Percentiles rank a stretch among this genome's conserved stretches.
phyloP scores from a whole-genome alignment of 2,888 invertebrate genomes.

The Gari tellinella region DNA sequence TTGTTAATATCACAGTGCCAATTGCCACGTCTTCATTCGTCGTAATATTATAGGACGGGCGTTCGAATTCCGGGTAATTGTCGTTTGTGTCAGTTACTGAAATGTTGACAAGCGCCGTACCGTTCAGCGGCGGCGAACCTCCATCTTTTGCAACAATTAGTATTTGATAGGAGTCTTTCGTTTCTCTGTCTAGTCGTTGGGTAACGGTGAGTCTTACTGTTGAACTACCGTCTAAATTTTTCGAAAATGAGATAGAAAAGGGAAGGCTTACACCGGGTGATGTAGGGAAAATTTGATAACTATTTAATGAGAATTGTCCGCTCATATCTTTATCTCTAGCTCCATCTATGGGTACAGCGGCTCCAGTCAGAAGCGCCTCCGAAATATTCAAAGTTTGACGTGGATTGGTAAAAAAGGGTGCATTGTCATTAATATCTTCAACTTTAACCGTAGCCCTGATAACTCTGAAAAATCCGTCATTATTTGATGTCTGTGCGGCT shows the following conservation, averaged over 20 bases:
- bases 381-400: slow-evolving; percentile 52
- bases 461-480: slow-evolving; percentile 66
- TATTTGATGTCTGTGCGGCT: slow-evolving; percentile 58
- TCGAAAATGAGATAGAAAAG: slow-evolving; percentile 58
- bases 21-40: slow-evolving; percentile 62
- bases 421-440: slow-evolving; percentile 76
- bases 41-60: slow-evolving; percentile 55
- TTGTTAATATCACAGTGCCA: slow-evolving; percentile 77
- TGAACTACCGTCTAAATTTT: slow-evolving; percentile 67
- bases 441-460: slow-evolving; percentile 66
- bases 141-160: slow-evolving; percentile 68
- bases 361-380: slow-evolving; percentile 60
- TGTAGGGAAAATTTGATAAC: slow-evolving; percentile 55
- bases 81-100: slow-evolving; percentile 65
- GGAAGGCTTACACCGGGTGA: slow-evolving; percentile 41
- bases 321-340: slow-evolving; percentile 67
- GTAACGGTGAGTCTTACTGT: slow-evolving; percentile 62
- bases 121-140: slow-evolving; percentile 59
- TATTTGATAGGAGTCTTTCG: slow-evolving; percentile 61
- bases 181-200: slow-evolving; percentile 66
- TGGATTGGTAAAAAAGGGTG: slow-evolving; percentile 65
- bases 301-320: slow-evolving; percentile 55
- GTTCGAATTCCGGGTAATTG: slow-evolving; percentile 61
- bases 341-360: slow-evolving; percentile 60
- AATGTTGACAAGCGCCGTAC: slow-evolving; percentile 58